phyloP scores from a whole-genome alignment of 2,113 vertebrate genomes.

The Crotalus horridus region DNA sequence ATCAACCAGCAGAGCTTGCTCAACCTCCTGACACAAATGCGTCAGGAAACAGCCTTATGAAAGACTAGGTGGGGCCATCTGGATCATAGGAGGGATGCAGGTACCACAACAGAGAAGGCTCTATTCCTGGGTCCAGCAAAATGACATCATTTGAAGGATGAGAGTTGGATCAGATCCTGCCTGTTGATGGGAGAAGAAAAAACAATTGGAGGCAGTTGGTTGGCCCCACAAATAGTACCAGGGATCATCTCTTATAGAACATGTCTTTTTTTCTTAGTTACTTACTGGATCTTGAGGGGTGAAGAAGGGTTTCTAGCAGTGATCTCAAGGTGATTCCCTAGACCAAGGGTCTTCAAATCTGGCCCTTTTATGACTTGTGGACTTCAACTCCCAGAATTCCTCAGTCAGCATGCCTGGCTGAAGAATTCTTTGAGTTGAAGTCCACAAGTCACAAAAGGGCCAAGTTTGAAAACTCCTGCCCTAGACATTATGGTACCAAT shows the following conservation, averaged over 20 bases:
- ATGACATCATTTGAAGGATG: background rate
- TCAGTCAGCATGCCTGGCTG: no score
- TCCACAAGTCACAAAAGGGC: no score
- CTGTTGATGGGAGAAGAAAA: background rate
- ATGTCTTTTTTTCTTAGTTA: background rate
- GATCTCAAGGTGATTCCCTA: background rate
- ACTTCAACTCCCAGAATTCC: no score
- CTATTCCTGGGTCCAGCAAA: background rate
- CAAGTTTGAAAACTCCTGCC: background rate
- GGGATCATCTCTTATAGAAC: background rate
- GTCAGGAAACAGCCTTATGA: background rate
- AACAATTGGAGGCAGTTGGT: background rate
- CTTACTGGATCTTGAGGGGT: background rate
- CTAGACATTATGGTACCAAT: background rate
- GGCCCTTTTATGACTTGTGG: no score
- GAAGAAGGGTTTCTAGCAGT: background rate
- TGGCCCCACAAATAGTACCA: background rate
- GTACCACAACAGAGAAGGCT: background rate
- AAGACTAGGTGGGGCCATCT: background rate
- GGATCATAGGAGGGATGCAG: background rate
- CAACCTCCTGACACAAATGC: background rate
- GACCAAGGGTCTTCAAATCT: no score
- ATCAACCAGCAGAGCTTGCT: background rate
- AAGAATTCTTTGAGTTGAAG: no score
- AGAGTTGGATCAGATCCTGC: background rate